Evolutionary conservation across 2,888 invertebrate genomes (phyloP).

Genomic region (Chirona hameri): DNA sequence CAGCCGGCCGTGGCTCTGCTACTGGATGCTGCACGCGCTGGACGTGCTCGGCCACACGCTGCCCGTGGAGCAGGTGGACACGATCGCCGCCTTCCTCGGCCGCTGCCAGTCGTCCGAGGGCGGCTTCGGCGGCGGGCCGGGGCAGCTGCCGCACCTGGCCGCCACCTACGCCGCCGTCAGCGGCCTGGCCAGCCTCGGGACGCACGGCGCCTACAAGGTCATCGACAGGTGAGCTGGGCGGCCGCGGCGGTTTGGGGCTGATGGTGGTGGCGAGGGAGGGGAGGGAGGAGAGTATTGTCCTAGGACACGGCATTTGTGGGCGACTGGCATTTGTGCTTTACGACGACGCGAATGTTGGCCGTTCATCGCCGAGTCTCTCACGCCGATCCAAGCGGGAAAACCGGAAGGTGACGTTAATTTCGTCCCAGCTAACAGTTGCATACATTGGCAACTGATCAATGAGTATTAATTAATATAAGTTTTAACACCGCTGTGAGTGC

Average conservation of each 20-base stretch:
- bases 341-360: too few species aligned
- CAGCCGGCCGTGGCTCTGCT: slow-evolving; percentile 89
- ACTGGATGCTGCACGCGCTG: slow-evolving; percentile 92
- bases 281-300: too few species aligned
- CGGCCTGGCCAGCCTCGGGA: slow-evolving; percentile 83
- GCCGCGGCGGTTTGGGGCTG: not conserved
- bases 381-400: too few species aligned
- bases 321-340: too few species aligned
- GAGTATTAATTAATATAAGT: too few species aligned
- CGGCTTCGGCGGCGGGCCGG: slow-evolving; percentile 92
- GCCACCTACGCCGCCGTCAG: slow-evolving; percentile 97
- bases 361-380: too few species aligned
- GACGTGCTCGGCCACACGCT: slow-evolving; percentile 50
- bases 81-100: slow-evolving; percentile 55
- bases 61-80: slow-evolving; percentile 53
- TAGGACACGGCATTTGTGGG: too few species aligned
- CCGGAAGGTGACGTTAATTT: too few species aligned
- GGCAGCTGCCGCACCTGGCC: slow-evolving; percentile 88
- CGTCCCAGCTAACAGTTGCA: too few species aligned
- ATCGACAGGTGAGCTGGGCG: slow-evolving; percentile 65
- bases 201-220: slow-evolving; percentile 77
- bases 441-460: too few species aligned
- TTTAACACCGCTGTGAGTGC: too few species aligned
- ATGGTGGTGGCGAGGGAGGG: not conserved
- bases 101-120: slow-evolving; percentile 75